Evolutionary conservation across 2,797 vertebrate species (phyloP).

Genomic region (Adelosebastes latens): DNA sequence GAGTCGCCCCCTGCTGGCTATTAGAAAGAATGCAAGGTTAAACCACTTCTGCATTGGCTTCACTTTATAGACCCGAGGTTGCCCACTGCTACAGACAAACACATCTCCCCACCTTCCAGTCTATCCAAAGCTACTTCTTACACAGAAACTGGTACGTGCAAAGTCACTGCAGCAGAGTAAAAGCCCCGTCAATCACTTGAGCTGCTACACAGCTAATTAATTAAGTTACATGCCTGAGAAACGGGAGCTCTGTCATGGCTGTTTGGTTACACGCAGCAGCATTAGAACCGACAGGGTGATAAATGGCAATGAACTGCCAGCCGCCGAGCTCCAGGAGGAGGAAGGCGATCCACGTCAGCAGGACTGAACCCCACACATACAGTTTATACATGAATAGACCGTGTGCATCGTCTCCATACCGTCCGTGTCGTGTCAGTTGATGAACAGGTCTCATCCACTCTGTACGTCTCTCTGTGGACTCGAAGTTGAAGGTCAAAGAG

Average conservation of each 20-base stretch:
- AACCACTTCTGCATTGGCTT: no score
- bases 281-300: constrained; percentile 52
- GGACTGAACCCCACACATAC: not conserved
- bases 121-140: not conserved
- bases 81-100: not conserved
- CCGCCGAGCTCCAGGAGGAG: constrained; percentile 4
- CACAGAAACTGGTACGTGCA: constrained; percentile 7
- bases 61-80: accelerated
- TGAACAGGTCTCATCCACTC: constrained; percentile 38
- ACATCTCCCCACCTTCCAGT: not conserved
- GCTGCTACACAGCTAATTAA: constrained; percentile 63
- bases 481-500: constrained; percentile 60
- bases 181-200: constrained; percentile 74
- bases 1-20: no score
- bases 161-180: constrained; percentile 67
- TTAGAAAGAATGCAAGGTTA: no score
- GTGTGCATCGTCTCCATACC: not conserved
- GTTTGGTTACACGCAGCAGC: constrained; percentile 44
- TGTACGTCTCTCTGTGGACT: constrained; percentile 45
- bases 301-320: constrained; percentile 52
- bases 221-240: constrained; percentile 70
- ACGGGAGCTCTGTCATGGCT: constrained; percentile 51
- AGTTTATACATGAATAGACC: not conserved
- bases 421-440: constrained; percentile 39
- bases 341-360: constrained; percentile 16